A percentile compares a stretch with the other conserved stretches of the same genome.
phyloP scores from a whole-genome alignment of 2,888 invertebrate species.

The Archips xylosteana region DNA sequence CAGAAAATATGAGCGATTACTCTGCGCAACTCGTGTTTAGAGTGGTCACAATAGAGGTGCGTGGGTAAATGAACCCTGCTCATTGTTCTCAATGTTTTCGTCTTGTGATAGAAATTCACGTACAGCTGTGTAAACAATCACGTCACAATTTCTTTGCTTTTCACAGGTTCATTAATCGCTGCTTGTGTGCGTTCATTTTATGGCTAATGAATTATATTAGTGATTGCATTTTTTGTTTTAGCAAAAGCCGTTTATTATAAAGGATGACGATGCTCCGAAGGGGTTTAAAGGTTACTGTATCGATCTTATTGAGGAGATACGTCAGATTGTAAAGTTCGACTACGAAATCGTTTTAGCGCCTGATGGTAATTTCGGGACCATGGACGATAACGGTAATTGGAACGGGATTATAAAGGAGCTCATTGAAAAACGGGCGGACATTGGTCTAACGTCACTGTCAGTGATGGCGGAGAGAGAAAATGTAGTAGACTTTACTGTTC shows the following conservation, averaged over 20 bases:
- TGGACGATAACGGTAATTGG: slow-evolving; percentile 95
- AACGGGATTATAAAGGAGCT: slow-evolving; percentile 93
- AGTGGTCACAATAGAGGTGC: slow-evolving; percentile 93
- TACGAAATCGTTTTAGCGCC: slow-evolving; percentile 94
- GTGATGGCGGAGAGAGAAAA: slow-evolving; percentile 99
- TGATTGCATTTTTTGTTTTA: slow-evolving; percentile 62
- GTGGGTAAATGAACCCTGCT: slow-evolving; percentile 80
- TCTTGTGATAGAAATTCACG: slow-evolving; percentile 66
- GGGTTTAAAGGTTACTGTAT: slow-evolving; percentile 96
- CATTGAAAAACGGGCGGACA: slow-evolving; percentile 95
- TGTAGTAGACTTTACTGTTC: slow-evolving; percentile 99
- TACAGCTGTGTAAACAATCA: slow-evolving; percentile 70
- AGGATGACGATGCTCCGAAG: slow-evolving; percentile 87
- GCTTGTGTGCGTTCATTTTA: neutral
- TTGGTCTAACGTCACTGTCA: slow-evolving; percentile 96
- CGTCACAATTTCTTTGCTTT: slow-evolving; percentile 50
- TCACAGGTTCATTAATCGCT: slow-evolving; percentile 46
- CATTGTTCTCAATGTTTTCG: slow-evolving; percentile 65
- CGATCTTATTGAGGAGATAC: slow-evolving; percentile 95
- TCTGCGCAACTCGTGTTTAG: slow-evolving; percentile 94
- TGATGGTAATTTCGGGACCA: slow-evolving; percentile 94
- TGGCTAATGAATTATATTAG: slow-evolving; percentile 4
- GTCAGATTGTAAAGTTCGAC: slow-evolving; percentile 93
- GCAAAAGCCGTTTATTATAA: slow-evolving; percentile 94
- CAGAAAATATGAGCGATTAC: slow-evolving; percentile 89